Evolutionary conservation across 2,113 vertebrate genomes (phyloP).

Genomic region (Passer domesticus): DNA sequence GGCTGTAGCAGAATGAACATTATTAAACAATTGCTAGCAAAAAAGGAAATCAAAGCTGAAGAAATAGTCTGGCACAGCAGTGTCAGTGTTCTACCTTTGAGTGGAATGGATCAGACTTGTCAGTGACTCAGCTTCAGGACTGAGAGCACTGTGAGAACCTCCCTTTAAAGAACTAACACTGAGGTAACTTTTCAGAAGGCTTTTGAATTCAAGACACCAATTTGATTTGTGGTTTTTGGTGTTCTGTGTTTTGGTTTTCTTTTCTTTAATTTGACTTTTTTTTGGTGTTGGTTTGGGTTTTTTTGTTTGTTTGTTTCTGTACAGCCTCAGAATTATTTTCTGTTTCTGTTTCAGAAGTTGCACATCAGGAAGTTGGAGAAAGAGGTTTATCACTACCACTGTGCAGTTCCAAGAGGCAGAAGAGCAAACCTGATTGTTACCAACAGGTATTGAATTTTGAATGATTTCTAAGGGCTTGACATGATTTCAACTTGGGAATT

Average conservation of each 20-base stretch:
- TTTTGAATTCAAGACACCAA: neutral
- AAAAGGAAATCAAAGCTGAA: neutral
- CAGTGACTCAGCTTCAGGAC: neutral
- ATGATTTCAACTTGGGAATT: neutral
- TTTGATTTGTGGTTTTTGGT: neutral
- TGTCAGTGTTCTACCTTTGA: neutral
- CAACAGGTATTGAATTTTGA: conserved; percentile 80
- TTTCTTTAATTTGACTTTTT: neutral
- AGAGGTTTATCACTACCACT: conserved; percentile 84
- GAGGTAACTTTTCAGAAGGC: neutral
- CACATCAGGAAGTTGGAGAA: conserved; percentile 84
- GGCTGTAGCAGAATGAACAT: neutral
- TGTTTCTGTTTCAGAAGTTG: conserved; percentile 80
- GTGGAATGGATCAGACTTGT: neutral
- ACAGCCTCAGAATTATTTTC: neutral
- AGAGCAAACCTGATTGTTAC: conserved; percentile 86
- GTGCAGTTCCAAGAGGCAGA: conserved; percentile 72
- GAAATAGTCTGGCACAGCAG: neutral
- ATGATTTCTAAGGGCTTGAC: neutral
- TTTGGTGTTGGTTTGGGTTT: neutral
- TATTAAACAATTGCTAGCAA: neutral
- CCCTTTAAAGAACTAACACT: neutral
- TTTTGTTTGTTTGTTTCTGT: neutral
- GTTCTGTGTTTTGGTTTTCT: neutral
- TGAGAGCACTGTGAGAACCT: neutral